Percentiles rank a stretch among this genome's conserved stretches.
Evolutionary conservation across 2,888 invertebrate species (phyloP).

Genomic region (Aporophyla lueneburgensis): DNA sequence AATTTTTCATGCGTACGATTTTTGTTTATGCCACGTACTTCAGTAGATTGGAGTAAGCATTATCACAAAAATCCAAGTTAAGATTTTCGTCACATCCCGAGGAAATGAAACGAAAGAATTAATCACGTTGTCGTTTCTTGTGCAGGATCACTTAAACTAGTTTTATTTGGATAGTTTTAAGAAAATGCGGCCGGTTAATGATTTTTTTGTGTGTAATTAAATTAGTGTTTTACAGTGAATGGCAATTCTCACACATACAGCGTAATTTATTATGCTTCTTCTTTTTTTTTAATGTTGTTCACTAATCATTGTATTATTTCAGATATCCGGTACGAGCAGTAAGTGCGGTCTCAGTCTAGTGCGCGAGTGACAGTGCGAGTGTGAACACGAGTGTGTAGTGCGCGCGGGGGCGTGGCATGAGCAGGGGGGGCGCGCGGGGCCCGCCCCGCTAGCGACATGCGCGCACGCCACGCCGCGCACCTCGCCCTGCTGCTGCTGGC

Average conservation of each 20-base stretch:
- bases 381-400: constrained; percentile 59
- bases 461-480: constrained; percentile 78
- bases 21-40: neutral
- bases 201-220: neutral
- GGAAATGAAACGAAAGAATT: neutral
- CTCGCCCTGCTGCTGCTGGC: constrained; percentile 82
- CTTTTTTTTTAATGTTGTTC: neutral
- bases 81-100: neutral
- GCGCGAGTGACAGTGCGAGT: constrained; percentile 66
- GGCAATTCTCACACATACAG: constrained; percentile 44
- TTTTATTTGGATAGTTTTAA: neutral
- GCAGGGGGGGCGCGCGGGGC: constrained; percentile 71
- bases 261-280: neutral
- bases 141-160: too few species aligned
- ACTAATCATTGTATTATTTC: constrained; percentile 1
- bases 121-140: neutral
- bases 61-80: neutral
- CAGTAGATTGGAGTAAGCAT: neutral
- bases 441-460: constrained; percentile 83
- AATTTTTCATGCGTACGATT: neutral
- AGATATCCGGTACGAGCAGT: constrained; percentile 33
- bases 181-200: constrained; percentile 16
- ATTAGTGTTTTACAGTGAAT: neutral
- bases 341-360: constrained; percentile 55
- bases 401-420: constrained; percentile 61